Evolutionary conservation across 2,888 invertebrate genomes (phyloP).

Genomic region (Arge pagana): DNA sequence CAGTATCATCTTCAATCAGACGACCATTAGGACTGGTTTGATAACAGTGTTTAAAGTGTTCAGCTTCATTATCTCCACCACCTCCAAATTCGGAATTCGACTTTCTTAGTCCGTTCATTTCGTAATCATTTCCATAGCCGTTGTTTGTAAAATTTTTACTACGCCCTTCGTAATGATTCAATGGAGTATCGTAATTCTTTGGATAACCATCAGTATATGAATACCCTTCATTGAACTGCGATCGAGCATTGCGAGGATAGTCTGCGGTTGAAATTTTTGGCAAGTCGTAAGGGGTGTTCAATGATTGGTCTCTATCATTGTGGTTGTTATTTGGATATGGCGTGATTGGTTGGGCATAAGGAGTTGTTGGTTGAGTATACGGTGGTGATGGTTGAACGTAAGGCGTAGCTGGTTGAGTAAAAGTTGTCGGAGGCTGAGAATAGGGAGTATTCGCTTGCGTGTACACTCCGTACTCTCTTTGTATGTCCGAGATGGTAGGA

Average conservation of each 20-base stretch:
- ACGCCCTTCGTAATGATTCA: conserved; percentile 46
- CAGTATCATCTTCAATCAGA: conserved; percentile 36
- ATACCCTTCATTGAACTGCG: conserved; percentile 35
- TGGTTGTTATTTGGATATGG: conserved; percentile 37
- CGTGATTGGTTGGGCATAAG: conserved; percentile 31
- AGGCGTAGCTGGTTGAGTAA: no score
- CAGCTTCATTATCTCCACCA: conserved; percentile 44
- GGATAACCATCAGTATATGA: conserved; percentile 42
- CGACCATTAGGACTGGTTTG: conserved; percentile 46
- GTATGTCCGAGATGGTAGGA: conserved; percentile 37
- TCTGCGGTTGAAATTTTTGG: conserved; percentile 38
- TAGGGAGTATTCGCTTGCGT: conserved; percentile 35
- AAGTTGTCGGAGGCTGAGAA: no score
- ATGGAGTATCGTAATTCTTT: conserved; percentile 47
- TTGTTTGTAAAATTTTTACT: conserved; percentile 42
- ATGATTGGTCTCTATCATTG: conserved; percentile 27
- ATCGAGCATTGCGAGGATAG: conserved; percentile 34
- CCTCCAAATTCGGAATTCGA: conserved; percentile 38
- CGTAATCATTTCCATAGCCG: conserved; percentile 45
- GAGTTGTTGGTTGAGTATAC: no score
- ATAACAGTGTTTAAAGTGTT: conserved; percentile 48
- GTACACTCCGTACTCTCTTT: conserved; percentile 39
- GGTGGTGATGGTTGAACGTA: no score
- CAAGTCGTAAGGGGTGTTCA: conserved; percentile 44
- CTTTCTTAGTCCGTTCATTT: conserved; percentile 39